phyloP scores from a whole-genome alignment of 1,140 invertebrate species.

The Tetraneura akinire region DNA sequence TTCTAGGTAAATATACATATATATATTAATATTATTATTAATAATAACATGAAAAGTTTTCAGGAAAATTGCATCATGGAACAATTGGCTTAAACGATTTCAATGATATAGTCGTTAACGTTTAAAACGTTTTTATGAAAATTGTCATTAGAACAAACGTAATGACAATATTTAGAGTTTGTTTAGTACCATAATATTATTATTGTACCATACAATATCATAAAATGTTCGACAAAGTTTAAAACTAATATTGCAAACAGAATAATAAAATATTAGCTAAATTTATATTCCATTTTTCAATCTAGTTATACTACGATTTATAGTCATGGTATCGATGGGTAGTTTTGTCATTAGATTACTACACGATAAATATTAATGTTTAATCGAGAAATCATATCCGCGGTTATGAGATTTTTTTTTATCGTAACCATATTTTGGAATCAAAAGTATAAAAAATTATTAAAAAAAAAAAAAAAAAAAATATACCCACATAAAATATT shows the following conservation, averaged over 20 bases:
- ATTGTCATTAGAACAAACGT: neutral
- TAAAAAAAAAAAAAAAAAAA: no score
- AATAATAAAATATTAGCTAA: no score
- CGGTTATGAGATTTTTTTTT: neutral
- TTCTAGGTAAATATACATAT: neutral
- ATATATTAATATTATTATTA: slow-evolving; percentile 10
- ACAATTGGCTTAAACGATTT: slow-evolving; percentile 31
- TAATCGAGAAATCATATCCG: neutral
- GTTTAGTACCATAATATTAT: no score
- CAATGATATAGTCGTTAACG: slow-evolving; percentile 22
- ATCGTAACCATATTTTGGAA: neutral
- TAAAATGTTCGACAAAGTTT: no score
- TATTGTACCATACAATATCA: no score
- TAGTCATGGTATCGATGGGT: no score
- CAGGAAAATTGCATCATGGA: slow-evolving; percentile 1
- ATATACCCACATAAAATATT: no score
- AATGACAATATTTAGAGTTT: neutral
- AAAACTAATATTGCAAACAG: no score
- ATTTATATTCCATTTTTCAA: no score
- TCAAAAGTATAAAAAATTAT: neutral
- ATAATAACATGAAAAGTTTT: slow-evolving; percentile 26
- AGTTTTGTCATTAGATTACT: neutral
- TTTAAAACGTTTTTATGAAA: neutral
- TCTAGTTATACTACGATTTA: no score
- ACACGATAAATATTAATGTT: neutral